These are phyloP conservation scores for Acrobasis suavella DNA, from an alignment of 2,888 invertebrate species.

Conservation along the genomic window DNA sequence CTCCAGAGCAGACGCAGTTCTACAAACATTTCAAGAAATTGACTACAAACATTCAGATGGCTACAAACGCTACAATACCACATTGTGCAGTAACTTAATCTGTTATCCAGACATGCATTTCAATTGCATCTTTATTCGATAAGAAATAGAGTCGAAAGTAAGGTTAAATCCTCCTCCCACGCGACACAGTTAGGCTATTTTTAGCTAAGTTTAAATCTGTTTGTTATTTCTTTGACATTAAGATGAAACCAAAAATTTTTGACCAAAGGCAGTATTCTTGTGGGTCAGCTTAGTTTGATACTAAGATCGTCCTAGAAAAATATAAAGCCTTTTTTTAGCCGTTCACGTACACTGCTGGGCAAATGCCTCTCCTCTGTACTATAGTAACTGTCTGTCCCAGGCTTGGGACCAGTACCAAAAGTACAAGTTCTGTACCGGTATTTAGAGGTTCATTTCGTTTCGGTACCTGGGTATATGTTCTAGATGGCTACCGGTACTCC, in stretches of 20 bases:
- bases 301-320: too few species aligned
- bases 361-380: too few species aligned
- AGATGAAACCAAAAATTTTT: slow-evolving; percentile 3
- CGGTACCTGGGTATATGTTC: too few species aligned
- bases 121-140: slow-evolving; percentile 7
- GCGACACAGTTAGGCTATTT: slow-evolving; percentile 12
- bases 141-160: neutral
- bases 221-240: slow-evolving; percentile 18
- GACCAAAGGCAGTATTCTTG: neutral
- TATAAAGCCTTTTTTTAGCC: too few species aligned
- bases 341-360: too few species aligned
- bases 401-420: too few species aligned
- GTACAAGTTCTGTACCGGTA: too few species aligned
- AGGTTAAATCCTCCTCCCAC: neutral
- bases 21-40: slow-evolving; percentile 30
- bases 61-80: slow-evolving; percentile 29
- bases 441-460: too few species aligned
- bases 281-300: too few species aligned
- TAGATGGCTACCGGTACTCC: too few species aligned
- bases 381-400: too few species aligned
- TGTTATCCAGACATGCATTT: neutral
- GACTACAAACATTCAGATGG: slow-evolving; percentile 29
- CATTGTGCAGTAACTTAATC: slow-evolving; percentile 31
- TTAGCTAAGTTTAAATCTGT: slow-evolving; percentile 18
- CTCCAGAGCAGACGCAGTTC: neutral